Base-by-base conservation (phyloP, 2,888 invertebrate genomes). In the Thumatha senex region DNA sequence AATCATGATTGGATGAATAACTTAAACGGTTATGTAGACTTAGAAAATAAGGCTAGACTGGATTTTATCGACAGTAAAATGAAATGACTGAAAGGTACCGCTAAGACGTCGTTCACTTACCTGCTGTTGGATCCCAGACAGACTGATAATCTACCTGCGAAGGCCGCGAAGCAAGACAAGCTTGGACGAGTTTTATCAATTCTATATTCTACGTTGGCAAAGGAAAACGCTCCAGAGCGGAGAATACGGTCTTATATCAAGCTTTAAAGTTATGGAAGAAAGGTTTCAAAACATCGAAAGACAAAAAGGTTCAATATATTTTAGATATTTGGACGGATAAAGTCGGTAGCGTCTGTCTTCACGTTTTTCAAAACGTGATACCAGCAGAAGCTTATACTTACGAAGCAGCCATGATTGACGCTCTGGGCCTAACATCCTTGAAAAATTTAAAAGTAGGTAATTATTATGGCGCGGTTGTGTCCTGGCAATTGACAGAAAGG, bases 191-290 rank as follows among this genome's bases (percentile, higher is more conserved):
- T 0, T 99, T 99, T 78, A 84, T 99, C 2, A 92, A 94, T 42
- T 94, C 98, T 0, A 95, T 99, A 56, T 99, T 99, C 84, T 99
- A 99, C 79, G 95, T 99, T 29, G 99, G 99, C 0, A 98, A 98
- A 89, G 90, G 92, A 24, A 98, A 97, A 79, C 93, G 96, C 24
- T 94, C 96, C 0, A 92, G 99, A 5, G 98, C 99, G n/a, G n/a
- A n/a, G 0, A 97, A 97, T 74, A 94, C 95, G 0, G 99, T 99
- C 86, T 92, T 99, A 7, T 96, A 97, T 76, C 97, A 98, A 78
- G 98, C 99, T 0, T 94, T 96, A 51, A 92, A 93, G 0, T 72
- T 92, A 0, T 95, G 94, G 94, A 92, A 92, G 52, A 86, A 89
- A 7, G 82, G 90, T 55, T 86, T 89, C 61, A 85, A 80, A 40